These are phyloP conservation scores for Tuberolachnus salignus DNA, from an alignment of 2,888 invertebrate genomes.

Conservation along the genomic window DNA sequence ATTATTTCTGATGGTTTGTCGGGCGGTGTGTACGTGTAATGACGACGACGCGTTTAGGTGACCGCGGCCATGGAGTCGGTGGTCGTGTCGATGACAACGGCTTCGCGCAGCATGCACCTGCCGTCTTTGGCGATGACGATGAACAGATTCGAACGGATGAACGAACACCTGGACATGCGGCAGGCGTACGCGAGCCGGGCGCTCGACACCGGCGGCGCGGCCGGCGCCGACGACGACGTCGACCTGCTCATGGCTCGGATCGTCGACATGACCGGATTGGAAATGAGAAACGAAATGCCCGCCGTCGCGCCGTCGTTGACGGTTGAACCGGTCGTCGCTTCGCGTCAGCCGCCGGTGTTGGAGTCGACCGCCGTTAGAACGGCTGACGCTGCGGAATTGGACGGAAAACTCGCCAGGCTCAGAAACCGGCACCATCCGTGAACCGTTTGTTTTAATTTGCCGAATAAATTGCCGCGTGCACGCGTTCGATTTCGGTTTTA, in stretches of 20 bases:
- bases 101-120: neutral
- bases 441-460: neutral
- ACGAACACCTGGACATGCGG: neutral
- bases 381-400: neutral
- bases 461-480: too few species aligned
- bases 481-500: too few species aligned
- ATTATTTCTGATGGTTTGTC: too few species aligned
- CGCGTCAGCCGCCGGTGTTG: too few species aligned
- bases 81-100: constrained; percentile 10
- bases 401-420: constrained; percentile 20
- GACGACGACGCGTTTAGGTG: too few species aligned
- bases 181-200: neutral
- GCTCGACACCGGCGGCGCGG: neutral
- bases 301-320: neutral
- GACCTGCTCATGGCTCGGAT: constrained; percentile 10
- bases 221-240: neutral
- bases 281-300: constrained; percentile 6
- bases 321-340: neutral
- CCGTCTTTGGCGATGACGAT: constrained; percentile 6
- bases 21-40: too few species aligned
- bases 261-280: neutral
- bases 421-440: neutral
- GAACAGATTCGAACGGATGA: constrained; percentile 25
- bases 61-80: constrained; percentile 14
- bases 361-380: neutral